Base-by-base conservation (phyloP, 2,797 vertebrate genomes). In the Champsocephalus esox region DNA sequence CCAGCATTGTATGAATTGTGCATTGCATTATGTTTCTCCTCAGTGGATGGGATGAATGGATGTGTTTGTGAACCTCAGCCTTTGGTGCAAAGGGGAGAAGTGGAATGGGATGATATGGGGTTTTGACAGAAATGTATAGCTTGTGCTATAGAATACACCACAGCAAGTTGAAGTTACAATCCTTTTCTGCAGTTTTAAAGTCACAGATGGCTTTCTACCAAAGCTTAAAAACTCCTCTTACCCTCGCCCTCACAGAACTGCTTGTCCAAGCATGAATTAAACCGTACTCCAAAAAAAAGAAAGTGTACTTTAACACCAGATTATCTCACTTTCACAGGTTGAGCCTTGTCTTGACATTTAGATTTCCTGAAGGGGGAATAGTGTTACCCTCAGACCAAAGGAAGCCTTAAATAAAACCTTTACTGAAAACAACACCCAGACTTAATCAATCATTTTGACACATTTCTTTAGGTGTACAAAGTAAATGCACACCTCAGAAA, bases 1-100 rank as follows among this genome's bases (percentile, higher is more conserved):
- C 80, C 83, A 71, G 75, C 80, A 79, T 82, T 79, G 81, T 83
- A 72, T 91, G 87, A 92, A 92, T 89, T 90, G 89, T 92, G 60
- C 43, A 7, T 62, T 70, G 41, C 68, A 60, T 89, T 84, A 81
- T 82, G 75, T 82, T 83, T 85, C 77, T 87, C 48, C 57, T 68
- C 75, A 56, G 68, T 57, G 68, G 75, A 73, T 5, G 4, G 52
- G 74, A 89, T 91, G 86, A 91, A 91, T 92, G 82, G 83, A 65
- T 65, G 54, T 55, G 66, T 58, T 87, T 90, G 85, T 92, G 82
- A 34, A 73, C 50, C 63, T 83, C 62, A 1, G 51, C 70, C 72
- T 76, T 58, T 58, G 49, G 70, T 63, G 44, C 57, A 55, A 70
- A 63, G 19, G 34, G 66, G 50, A 75, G 54, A 16, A 70, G 77